These are phyloP conservation scores for Hoplias malabaricus DNA, from an alignment of 2,113 vertebrate species.

Conservation along the genomic window DNA sequence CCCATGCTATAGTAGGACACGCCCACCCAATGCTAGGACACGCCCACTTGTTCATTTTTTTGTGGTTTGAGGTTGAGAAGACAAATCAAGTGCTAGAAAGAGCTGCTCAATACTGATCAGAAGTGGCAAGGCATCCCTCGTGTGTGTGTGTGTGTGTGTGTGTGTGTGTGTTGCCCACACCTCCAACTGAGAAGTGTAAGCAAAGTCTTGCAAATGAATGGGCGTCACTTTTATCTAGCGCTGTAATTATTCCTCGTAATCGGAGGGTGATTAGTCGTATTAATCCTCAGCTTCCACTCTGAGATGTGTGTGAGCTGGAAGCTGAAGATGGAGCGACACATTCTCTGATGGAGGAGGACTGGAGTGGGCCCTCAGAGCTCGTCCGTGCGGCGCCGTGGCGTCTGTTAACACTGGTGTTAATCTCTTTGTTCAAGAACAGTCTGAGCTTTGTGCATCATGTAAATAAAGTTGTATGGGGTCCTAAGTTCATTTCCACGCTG, in stretches of 20 bases:
- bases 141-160: background rate
- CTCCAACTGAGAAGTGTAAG: conserved; percentile 7
- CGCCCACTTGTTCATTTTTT: too few relatives aligned
- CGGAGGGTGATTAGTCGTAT: conserved; percentile 40
- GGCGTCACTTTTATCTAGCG: conserved; percentile 35
- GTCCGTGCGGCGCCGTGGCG: background rate
- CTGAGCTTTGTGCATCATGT: background rate
- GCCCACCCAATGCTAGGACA: too few relatives aligned
- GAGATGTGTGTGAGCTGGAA: conserved; percentile 20
- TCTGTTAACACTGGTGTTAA: background rate
- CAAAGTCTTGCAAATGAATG: background rate
- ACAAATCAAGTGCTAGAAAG: too few relatives aligned
- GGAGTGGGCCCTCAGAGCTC: background rate
- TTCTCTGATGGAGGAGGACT: conserved; percentile 21
- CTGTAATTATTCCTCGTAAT: conserved; percentile 43
- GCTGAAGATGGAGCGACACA: conserved; percentile 26
- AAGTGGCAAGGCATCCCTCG: conserved; percentile 67
- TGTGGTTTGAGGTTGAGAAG: too few relatives aligned
- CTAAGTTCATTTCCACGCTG: too few relatives aligned
- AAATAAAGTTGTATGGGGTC: too few relatives aligned
- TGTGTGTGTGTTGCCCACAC: background rate
- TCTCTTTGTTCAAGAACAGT: background rate
- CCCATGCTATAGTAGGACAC: too few relatives aligned
- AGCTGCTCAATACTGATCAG: too few relatives aligned
- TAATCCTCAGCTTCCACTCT: conserved; percentile 24